These are phyloP conservation scores for Gasterosteus nipponicus DNA, from an alignment of 2,113 vertebrate species.

Conservation along the genomic window DNA sequence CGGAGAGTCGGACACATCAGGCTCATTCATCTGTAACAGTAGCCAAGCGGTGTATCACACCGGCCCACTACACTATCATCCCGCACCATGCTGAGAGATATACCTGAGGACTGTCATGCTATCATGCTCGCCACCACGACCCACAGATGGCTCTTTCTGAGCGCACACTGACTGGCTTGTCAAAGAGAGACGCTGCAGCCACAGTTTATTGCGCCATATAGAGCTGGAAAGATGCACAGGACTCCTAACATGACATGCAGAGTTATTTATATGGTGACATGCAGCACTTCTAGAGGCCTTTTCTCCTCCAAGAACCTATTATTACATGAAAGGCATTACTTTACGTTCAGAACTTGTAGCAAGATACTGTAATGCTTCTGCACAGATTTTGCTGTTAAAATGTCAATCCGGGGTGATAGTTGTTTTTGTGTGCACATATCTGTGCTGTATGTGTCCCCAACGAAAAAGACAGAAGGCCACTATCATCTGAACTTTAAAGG, in stretches of 20 bases:
- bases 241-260: conserved; percentile 32
- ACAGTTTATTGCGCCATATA: conserved; percentile 57
- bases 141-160: conserved; percentile 68
- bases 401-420: not conserved
- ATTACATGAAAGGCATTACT: conserved; percentile 6
- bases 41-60: conserved; percentile 67
- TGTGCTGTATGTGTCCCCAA: not conserved
- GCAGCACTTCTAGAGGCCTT: conserved; percentile 17
- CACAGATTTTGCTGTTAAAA: not conserved
- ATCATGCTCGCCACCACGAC: conserved; percentile 49
- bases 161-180: conserved; percentile 65
- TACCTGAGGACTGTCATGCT: conserved; percentile 69
- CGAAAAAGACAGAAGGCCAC: not conserved
- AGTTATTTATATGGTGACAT: conserved; percentile 22
- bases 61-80: conserved; percentile 60
- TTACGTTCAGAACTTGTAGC: conserved; percentile 22
- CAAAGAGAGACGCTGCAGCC: conserved; percentile 63
- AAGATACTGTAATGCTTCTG: not conserved
- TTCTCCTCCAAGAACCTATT: conserved; percentile 15
- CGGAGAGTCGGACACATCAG: conserved; percentile 63
- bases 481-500: not conserved
- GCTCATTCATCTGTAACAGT: conserved; percentile 74
- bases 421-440: not conserved
- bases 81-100: conserved; percentile 67
- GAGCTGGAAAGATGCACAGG: conserved; percentile 58